Evolutionary conservation across 2,888 invertebrate species (phyloP).

Genomic region (Caenorhabditis angaria): DNA sequence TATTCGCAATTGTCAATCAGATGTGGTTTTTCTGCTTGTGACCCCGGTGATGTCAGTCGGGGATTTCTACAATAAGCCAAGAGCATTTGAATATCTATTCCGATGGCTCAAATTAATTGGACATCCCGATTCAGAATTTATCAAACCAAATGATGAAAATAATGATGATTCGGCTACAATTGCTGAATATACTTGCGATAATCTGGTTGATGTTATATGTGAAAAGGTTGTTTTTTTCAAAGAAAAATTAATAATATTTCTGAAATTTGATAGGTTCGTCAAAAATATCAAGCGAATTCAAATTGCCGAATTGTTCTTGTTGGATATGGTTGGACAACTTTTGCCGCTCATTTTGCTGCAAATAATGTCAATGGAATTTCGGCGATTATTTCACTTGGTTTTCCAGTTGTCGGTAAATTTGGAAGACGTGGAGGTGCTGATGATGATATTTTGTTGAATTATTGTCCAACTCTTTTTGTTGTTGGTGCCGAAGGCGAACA

Average conservation of each 20-base stretch:
- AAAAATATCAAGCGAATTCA: constrained; percentile 14
- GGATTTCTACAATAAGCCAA: constrained; percentile 14
- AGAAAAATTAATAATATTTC: constrained; percentile 7
- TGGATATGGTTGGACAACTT: constrained; percentile 59
- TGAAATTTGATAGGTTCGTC: constrained; percentile 24
- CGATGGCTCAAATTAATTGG: constrained; percentile 51
- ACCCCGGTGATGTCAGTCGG: constrained; percentile 56
- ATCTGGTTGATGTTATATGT: constrained; percentile 3
- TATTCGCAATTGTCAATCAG: constrained; percentile 29
- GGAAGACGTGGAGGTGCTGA: constrained; percentile 65
- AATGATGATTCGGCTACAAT: background rate
- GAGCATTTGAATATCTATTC: constrained; percentile 8
- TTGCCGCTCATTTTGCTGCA: constrained; percentile 54
- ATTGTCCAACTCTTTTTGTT: constrained; percentile 65
- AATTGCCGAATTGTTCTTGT: constrained; percentile 60
- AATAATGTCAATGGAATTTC: constrained; percentile 55
- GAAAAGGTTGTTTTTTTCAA: constrained; percentile 11
- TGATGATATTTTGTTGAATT: constrained; percentile 65
- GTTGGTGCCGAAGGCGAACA: constrained; percentile 55
- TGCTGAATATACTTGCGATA: constrained; percentile 13
- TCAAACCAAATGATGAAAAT: constrained; percentile 12
- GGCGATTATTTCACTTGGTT: constrained; percentile 64
- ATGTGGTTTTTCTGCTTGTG: constrained; percentile 62
- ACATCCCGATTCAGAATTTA: constrained; percentile 36
- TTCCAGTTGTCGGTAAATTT: constrained; percentile 48